Evolutionary conservation across 2,797 vertebrate genomes (phyloP), one percentile per base, ranked within the genome.

Genomic region (Enteromius unitaeniatus): DNA sequence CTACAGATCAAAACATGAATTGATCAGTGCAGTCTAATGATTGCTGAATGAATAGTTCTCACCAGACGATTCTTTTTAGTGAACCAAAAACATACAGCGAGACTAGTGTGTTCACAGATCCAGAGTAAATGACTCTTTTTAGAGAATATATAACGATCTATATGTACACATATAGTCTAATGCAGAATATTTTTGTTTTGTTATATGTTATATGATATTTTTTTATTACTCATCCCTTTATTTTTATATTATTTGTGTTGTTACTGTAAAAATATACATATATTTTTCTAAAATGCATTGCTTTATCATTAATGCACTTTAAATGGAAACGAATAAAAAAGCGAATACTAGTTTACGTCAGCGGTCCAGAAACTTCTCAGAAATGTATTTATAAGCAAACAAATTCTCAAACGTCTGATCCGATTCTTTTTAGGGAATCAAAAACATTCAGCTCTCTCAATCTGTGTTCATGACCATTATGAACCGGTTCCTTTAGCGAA

Each of bases 401-500:
- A 3, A 6, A 58, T n/a, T 40, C 23, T 58, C 31, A 40, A 58
- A 40, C 51, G 14, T 40, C 17, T 45, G 15, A 62, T 28, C 9
- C 14, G 47, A 28, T 47, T 64, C 75, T 45, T 47, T 58, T 47
- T 1, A 31, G 15, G 1, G 23, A 78, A 62, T 64, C 76, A 64
- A 78, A 47, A 62, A 28, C 14, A 45, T 58, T 42, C 3, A 11
- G 31, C 28, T 17, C 6, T 17, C 31, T 62, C 64, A 37, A 4
- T 5, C 8, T n/a, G 69, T 47, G 10, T 17, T 13, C 10, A 42
- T 42, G 34, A 77, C 31, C 55, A 49, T 14, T 34, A 37, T 3
- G 34, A 76, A n/a, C 74, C 53, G 53, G 49, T 34, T 74, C 74
- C 40, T 58, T 40, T 26, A 26, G 53, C 40, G 31, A 76, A 76